Evolutionary conservation across 2,113 vertebrate genomes (phyloP).

Genomic region (Vidua chalybeata): DNA sequence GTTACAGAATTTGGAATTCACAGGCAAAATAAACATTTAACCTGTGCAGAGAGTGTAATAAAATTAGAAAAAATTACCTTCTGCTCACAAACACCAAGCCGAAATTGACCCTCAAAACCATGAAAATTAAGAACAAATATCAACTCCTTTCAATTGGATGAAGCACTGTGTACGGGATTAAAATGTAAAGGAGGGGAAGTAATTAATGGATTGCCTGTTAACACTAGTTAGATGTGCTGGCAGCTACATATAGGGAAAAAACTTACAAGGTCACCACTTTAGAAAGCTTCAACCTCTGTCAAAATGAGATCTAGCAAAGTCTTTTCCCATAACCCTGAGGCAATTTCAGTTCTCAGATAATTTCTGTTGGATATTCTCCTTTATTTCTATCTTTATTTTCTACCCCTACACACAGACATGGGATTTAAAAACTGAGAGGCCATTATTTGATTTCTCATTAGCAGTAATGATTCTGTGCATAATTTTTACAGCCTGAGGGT

Average conservation of each 20-base stretch:
- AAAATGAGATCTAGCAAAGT: background rate
- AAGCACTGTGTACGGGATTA: background rate
- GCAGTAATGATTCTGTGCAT: background rate
- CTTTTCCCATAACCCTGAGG: background rate
- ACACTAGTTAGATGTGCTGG: background rate
- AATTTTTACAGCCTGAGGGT: background rate
- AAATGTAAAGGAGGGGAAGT: background rate
- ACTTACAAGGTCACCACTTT: background rate
- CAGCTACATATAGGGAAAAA: background rate
- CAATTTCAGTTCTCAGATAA: background rate
- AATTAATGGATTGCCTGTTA: background rate
- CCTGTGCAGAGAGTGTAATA: background rate
- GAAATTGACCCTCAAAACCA: background rate
- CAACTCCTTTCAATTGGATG: background rate
- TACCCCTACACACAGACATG: background rate
- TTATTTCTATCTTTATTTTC: background rate
- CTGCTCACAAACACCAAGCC: background rate
- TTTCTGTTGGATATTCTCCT: background rate
- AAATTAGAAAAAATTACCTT: background rate
- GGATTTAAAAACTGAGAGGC: background rate
- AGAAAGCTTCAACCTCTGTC: background rate
- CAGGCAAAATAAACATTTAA: background rate
- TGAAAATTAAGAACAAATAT: background rate
- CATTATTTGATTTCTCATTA: background rate
- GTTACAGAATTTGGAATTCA: background rate